These are phyloP conservation scores for Peribatodes rhomboidaria DNA, from an alignment of 2,888 invertebrate genomes.

Conservation along the genomic window DNA sequence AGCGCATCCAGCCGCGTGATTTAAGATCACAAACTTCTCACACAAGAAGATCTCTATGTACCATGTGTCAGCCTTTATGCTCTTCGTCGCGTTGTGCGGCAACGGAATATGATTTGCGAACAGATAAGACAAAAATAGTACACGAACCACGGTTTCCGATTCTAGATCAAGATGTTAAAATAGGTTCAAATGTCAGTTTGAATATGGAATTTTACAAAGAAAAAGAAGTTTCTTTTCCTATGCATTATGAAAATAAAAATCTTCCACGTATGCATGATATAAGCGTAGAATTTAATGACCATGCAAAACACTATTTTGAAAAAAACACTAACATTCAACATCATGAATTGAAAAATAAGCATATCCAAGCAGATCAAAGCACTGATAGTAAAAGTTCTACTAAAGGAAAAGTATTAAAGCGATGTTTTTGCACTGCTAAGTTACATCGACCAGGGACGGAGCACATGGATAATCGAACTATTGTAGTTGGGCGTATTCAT, in stretches of 20 bases:
- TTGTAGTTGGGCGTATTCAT: slow-evolving; percentile 1
- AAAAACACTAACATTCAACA: not conserved
- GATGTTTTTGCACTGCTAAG: slow-evolving; percentile 33
- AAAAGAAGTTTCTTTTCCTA: not conserved
- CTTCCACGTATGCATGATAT: slow-evolving; percentile 4
- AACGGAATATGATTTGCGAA: not conserved
- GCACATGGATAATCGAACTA: not conserved
- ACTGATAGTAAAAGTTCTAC: slow-evolving; percentile 23
- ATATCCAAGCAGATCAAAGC: slow-evolving; percentile 16
- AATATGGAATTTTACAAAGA: slow-evolving; percentile 55
- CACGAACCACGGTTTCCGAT: not conserved
- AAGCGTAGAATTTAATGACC: not conserved
- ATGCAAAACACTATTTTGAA: not conserved
- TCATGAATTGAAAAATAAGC: not conserved
- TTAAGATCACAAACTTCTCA: not conserved
- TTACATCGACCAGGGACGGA: not conserved
- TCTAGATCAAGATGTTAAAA: slow-evolving; percentile 2
- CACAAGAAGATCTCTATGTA: not conserved
- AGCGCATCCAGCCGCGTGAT: not conserved
- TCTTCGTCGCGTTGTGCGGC: not conserved
- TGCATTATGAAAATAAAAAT: not conserved
- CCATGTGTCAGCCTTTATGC: not conserved
- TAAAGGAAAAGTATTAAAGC: slow-evolving; percentile 28
- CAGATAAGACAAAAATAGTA: not conserved
- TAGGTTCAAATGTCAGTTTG: slow-evolving; percentile 57